A percentile compares a stretch with the other conserved stretches of the same genome.
phyloP scores from a whole-genome alignment of 92 coral and sea anemone species.

The Galaxea fascicularis region DNA sequence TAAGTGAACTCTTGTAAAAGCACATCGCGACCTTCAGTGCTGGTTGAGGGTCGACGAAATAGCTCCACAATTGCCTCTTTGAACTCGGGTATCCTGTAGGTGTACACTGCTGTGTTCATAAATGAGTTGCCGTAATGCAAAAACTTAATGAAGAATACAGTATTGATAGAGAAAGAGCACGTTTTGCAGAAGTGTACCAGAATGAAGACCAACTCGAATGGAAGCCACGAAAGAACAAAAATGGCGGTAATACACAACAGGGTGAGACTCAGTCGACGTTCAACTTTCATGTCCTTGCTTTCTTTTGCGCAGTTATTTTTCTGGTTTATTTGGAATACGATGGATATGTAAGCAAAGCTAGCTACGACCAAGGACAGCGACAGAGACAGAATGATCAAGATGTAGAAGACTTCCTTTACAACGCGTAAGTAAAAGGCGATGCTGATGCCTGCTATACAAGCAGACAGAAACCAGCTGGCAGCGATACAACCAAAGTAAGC shows the following conservation, averaged over 20 bases:
- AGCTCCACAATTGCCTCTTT: constrained; percentile 44
- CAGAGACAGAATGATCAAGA: constrained; percentile 34
- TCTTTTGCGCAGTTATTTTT: constrained; percentile 39
- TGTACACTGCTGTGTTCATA: constrained; percentile 65
- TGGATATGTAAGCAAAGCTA: constrained; percentile 44
- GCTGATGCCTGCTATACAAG: constrained; percentile 32
- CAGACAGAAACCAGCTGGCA: constrained; percentile 65
- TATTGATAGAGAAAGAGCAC: constrained; percentile 26
- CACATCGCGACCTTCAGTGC: neutral
- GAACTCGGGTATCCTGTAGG: constrained; percentile 73
- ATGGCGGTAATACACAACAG: constrained; percentile 61
- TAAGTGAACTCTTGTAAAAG: constrained; percentile 28
- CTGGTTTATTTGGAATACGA: constrained; percentile 39
- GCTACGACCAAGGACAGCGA: constrained; percentile 43
- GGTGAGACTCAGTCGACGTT: constrained; percentile 61
- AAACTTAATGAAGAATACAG: constrained; percentile 57
- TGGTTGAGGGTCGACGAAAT: neutral
- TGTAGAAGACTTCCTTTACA: constrained; percentile 26
- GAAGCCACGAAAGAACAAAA: constrained; percentile 69
- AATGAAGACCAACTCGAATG: constrained; percentile 66
- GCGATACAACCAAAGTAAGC: constrained; percentile 50
- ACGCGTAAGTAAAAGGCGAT: constrained; percentile 30
- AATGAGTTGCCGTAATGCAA: constrained; percentile 76
- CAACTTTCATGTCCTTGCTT: constrained; percentile 33
- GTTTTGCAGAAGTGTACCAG: constrained; percentile 65